Evolutionary conservation across 2,113 vertebrate species (phyloP), one percentile per base, ranked within the genome.

Genomic region (Cettia cetti): DNA sequence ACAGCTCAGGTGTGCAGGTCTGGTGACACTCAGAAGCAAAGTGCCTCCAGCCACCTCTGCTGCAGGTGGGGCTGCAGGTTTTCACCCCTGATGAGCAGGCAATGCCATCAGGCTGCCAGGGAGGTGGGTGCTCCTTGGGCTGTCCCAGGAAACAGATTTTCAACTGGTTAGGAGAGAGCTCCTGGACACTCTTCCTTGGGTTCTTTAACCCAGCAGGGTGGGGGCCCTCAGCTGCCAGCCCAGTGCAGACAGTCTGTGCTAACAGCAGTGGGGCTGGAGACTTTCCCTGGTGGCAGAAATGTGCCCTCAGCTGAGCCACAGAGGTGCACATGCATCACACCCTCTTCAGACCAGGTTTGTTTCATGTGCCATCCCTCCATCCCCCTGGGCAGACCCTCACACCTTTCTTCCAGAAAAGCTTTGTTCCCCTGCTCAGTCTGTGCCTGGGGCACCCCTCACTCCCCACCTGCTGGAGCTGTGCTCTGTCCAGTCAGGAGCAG

Each of bases 301-400:
- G 2, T 17, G 2, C 42, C 44, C 13, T 57, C 13, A 7, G 19
- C 33, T 37, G 63, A 54, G 49, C 30, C 18, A 9, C 12, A 13
- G 53, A 52, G 30, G 1, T 66, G 9, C 20, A 10, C 0, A 0
- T 61, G 69, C 50, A 10, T 69, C 68, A n/a, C 27, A 39, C 24
- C 14, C 50, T 47, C 45, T 49, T 44, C 24, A 4, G 45, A 35
- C 7, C 57, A 35, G 50, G 16, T 30, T 83, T 31, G 45, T 74
- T 74, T 53, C 11, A 0, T 27, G 40, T 27, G 15, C 3, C 66
- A 22, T 72, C 77, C 31, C n/a, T 82, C 56, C 47, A 7, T 52
- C 44, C 50, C 14, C 15, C 18, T 8, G 10, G 23, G 33, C 65
- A 80, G 42, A 33, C 31, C 44, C 27, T 77, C 31, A 35, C 44